Evolutionary conservation across 2,797 vertebrate species (phyloP).

Genomic region (Thamnophis elegans): DNA sequence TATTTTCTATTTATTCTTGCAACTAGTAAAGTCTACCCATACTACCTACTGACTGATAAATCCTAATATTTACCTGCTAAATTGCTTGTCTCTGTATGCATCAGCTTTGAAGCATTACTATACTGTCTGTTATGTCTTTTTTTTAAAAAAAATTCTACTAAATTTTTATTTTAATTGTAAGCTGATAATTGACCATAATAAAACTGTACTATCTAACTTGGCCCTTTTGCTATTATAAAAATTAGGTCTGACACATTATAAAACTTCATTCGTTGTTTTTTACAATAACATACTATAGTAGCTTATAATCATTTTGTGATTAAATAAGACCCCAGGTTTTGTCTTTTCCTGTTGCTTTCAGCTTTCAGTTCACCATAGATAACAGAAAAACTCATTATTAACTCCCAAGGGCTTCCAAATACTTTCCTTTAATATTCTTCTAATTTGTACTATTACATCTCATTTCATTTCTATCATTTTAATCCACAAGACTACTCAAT

Average conservation of each 20-base stretch:
- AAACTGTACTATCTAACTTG: not conserved
- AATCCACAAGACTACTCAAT: not conserved
- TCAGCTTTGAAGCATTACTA: not conserved
- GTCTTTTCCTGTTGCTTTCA: slow-evolving; percentile 13
- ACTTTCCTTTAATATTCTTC: slow-evolving; percentile 37
- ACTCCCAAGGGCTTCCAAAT: slow-evolving; percentile 27
- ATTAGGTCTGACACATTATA: not conserved
- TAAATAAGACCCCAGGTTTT: slow-evolving; percentile 22
- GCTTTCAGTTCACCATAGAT: slow-evolving; percentile 22
- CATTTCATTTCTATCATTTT: slow-evolving; percentile 36
- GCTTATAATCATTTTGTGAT: slow-evolving; percentile 28
- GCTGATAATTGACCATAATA: not conserved
- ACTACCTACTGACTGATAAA: not conserved
- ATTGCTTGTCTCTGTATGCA: not conserved
- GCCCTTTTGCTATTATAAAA: not conserved
- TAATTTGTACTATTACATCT: slow-evolving; percentile 28
- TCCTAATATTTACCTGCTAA: not conserved
- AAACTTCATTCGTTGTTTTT: slow-evolving; percentile 6
- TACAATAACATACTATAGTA: slow-evolving; percentile 3
- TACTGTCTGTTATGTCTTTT: not conserved
- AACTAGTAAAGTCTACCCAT: not conserved
- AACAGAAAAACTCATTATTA: slow-evolving; percentile 38
- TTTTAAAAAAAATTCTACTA: not conserved
- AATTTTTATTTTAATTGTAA: not conserved
- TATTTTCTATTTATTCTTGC: not conserved